Conservation (phyloP, 2,797 vertebrate genomes). For the Iguana delicatissima region DNA sequence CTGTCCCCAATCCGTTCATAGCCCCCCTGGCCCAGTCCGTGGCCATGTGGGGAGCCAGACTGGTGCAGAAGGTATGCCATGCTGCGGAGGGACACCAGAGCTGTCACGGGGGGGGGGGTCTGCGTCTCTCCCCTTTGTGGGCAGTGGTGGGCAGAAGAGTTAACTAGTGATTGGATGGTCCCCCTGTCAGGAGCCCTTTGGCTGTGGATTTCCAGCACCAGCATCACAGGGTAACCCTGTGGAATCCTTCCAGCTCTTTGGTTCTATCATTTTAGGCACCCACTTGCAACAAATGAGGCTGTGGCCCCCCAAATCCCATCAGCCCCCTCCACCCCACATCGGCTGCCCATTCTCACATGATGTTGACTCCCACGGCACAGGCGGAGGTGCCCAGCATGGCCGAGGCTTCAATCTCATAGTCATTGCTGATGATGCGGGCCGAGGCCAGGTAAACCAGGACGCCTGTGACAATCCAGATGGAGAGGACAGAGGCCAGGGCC, state of each 20-base stretch:
- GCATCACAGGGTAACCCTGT: no score
- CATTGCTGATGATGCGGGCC: slow-evolving; percentile 89
- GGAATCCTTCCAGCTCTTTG: no score
- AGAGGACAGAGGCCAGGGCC: slow-evolving; percentile 91
- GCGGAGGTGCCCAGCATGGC: slow-evolving; percentile 94
- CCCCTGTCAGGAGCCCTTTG: no score
- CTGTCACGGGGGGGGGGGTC: no score
- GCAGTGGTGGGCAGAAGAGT: no score
- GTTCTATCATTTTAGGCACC: no score
- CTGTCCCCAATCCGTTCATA: slow-evolving; percentile 89
- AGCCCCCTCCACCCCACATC: neutral
- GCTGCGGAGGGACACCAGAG: slow-evolving; percentile 74
- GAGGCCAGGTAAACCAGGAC: slow-evolving; percentile 92
- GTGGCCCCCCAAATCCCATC: no score
- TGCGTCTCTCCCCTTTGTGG: no score
- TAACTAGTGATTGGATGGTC: no score
- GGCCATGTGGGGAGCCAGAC: slow-evolving; percentile 84
- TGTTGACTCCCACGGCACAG: slow-evolving; percentile 90
- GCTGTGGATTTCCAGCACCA: no score
- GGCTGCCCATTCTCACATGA: slow-evolving; percentile 83
- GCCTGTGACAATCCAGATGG: slow-evolving; percentile 96
- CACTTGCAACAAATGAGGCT: no score
- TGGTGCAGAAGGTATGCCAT: slow-evolving; percentile 98
- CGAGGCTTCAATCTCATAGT: slow-evolving; percentile 93
- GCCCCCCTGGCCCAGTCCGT: slow-evolving; percentile 77